Percentiles rank a stretch among this genome's conserved stretches.
Conservation (phyloP, 2,113 vertebrate genomes). For the Himantopus leucocephalus region DNA sequence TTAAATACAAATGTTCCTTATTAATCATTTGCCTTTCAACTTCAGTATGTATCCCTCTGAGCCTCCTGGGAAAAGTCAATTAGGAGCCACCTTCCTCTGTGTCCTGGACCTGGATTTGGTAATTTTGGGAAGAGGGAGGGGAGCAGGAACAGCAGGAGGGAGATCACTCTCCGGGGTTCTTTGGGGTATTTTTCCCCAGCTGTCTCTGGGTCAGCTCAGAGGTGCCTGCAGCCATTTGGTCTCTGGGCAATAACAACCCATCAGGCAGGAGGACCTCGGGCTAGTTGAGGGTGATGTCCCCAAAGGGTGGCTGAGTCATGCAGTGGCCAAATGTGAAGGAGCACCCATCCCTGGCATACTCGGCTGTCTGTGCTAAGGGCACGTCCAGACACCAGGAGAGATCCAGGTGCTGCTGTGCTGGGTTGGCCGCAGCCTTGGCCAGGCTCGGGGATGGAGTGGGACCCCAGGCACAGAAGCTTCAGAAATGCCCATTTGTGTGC, state of each 20-base stretch:
- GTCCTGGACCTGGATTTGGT: neutral
- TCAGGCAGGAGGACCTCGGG: neutral
- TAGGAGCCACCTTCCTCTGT: neutral
- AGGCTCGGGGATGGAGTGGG: neutral
- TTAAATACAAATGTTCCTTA: neutral
- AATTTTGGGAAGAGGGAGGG: neutral
- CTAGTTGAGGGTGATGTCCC: neutral
- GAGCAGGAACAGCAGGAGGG: neutral
- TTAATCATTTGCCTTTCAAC: neutral
- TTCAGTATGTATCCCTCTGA: neutral
- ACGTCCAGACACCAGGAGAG: rapidly evolving
- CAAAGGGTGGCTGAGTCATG: neutral
- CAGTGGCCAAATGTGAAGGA: neutral
- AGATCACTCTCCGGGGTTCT: neutral
- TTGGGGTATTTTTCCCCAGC: neutral
- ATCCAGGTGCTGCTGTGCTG: neutral
- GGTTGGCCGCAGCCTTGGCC: neutral
- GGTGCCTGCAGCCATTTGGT: neutral
- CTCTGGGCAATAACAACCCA: neutral
- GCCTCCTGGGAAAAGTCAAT: neutral
- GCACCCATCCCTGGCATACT: neutral
- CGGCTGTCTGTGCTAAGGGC: rapidly evolving
- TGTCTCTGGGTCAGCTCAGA: neutral
- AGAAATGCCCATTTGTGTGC: neutral
- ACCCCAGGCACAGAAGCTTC: neutral